Evolutionary conservation across 53 echinoderm and acorn worm species (phyloP), one percentile per base, ranked within the genome.

Genomic region (Apostichopus leukothele): DNA sequence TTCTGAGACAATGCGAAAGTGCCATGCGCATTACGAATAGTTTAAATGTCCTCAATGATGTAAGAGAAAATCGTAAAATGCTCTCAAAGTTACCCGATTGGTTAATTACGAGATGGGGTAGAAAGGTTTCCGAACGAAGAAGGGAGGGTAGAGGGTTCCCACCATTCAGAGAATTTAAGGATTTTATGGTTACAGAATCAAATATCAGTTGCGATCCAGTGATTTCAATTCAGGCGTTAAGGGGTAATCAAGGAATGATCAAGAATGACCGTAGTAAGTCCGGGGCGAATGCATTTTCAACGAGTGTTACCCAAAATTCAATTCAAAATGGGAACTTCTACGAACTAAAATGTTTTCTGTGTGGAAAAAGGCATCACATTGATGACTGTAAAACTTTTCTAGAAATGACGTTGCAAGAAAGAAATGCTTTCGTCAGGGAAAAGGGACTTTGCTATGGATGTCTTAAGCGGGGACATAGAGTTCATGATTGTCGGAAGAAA

Each of bases 371-470:
- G 4, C 84, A 84, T 50, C 27, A 10, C 14, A 84, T 84, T 21
- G 84, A 84, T 84, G 25, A 61, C 5, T 84, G 84, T 63, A 4
- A 23, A 21, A 26, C 50, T 23, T 67, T 84, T 67, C 25, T 53
- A 19, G 52, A 83, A 83, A 20, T 60, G 20, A 20, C 83, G 0
- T 83, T 83, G 60, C 60, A 26, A 5, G 83, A 83, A 9, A 59
- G 83, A 53, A 83, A 83, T 9, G 61, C 84, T 8, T 83, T 83
- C 63, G 60, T 83, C 20, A 83, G 83, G 55, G 25, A 83, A 60
- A 83, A 83, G 26, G 19, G 74, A 66, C 27, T 88, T 21, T 93
- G 93, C 68, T 93, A 90, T 81, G 91, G 89, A 20, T 91, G 91
- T 68, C 84, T 93, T 51, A 89, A 76, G 13, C 19, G 16, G 9